phyloP scores from a whole-genome alignment of 2,113 vertebrate genomes.

The Elanus axillaris region DNA sequence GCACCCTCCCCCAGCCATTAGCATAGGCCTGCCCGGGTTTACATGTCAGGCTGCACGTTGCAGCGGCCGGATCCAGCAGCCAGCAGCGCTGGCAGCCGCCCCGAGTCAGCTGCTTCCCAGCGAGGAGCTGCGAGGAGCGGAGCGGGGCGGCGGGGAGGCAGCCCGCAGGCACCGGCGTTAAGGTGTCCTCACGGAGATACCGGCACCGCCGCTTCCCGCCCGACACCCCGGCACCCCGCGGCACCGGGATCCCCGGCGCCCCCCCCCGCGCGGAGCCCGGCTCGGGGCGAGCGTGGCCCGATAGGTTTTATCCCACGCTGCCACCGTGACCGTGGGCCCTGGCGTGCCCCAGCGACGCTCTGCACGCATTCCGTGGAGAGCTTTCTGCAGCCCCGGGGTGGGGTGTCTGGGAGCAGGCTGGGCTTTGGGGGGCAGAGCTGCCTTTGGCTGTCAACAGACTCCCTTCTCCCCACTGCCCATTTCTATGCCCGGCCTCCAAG shows the following conservation, averaged over 20 bases:
- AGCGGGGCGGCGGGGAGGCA: conserved; percentile 13
- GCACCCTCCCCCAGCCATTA: conserved; percentile 56
- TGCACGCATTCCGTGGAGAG: not conserved
- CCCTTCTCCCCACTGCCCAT: not conserved
- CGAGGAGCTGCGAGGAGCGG: not conserved
- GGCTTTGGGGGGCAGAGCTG: not conserved
- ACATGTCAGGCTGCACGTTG: conserved; percentile 79
- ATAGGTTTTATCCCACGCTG: not conserved
- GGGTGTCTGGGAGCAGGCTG: not conserved
- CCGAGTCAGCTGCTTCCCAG: conserved; percentile 75
- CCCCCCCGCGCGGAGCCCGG: not conserved
- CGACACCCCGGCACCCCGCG: not conserved
- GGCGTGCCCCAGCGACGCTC: not conserved
- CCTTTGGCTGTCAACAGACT: not conserved
- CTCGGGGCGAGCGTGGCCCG: too few species aligned
- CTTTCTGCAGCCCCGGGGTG: not conserved
- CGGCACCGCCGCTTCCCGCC: not conserved
- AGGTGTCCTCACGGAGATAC: conserved; percentile 44
- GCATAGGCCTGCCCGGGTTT: conserved; percentile 66
- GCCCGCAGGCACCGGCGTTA: conserved; percentile 13
- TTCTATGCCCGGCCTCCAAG: not conserved
- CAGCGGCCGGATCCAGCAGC: conserved; percentile 61
- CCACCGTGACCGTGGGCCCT: not conserved
- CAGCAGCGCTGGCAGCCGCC: conserved; percentile 66
- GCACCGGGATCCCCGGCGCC: not conserved